Evolutionary conservation across 2,888 invertebrate genomes (phyloP).

Genomic region (Eristalis arbustorum): DNA sequence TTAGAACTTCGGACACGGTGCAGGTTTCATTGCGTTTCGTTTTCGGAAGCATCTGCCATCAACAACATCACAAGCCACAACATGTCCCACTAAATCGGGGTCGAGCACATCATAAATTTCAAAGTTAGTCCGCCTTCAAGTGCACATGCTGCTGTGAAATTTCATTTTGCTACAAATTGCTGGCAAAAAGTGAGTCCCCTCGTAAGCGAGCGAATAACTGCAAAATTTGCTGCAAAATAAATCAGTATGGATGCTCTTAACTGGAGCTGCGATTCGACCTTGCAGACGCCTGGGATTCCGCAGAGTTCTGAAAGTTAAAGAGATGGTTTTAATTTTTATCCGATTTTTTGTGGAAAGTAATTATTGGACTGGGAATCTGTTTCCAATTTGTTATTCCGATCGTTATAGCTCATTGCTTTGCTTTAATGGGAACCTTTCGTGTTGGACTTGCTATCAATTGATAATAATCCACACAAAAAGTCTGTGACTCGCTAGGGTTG

Average conservation of each 20-base stretch:
- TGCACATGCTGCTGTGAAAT: neutral
- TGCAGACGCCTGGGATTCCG: neutral
- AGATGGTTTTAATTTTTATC: neutral
- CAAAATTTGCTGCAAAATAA: constrained; percentile 3
- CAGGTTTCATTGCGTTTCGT: neutral
- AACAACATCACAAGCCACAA: neutral
- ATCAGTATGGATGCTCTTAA: neutral
- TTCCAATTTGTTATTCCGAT: no score
- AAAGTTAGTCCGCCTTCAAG: constrained; percentile 19
- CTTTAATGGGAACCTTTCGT: no score
- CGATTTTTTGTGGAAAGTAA: neutral
- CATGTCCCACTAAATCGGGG: constrained; percentile 10
- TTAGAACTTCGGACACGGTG: neutral
- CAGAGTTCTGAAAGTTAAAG: neutral
- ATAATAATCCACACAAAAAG: no score
- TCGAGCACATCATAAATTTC: constrained; percentile 1
- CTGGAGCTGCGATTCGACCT: neutral
- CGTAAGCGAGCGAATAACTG: neutral
- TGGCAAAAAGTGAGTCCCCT: neutral
- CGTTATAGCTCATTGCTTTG: no score
- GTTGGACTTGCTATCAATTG: no score
- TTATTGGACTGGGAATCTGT: neutral
- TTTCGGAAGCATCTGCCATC: constrained; percentile 1
- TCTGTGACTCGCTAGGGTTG: no score
- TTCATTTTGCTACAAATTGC: neutral